These are phyloP conservation scores for Amphiura filiformis DNA, from an alignment of 35 echinoderm and acorn worm genomes.

Conservation along the genomic window DNA sequence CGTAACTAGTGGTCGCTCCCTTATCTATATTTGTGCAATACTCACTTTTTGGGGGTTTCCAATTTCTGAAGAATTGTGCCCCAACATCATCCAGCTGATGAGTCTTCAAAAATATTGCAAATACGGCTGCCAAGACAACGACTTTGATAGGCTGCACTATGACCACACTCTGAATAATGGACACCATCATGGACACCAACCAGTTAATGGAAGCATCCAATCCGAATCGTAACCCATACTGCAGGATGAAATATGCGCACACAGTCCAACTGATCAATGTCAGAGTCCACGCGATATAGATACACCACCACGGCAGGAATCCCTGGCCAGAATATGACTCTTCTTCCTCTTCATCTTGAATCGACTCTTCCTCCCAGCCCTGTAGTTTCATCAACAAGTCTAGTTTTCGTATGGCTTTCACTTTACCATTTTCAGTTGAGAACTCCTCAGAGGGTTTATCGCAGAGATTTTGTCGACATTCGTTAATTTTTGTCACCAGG, in stretches of 20 bases:
- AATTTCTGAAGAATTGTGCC: slow-evolving; percentile 42
- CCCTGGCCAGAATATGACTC: slow-evolving; percentile 5
- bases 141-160: slow-evolving; percentile 86
- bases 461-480: slow-evolving; percentile 32
- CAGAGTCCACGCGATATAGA: slow-evolving; percentile 78
- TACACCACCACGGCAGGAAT: slow-evolving; percentile 81
- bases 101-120: slow-evolving; percentile 57
- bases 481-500: slow-evolving; percentile 41
- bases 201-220: slow-evolving; percentile 81
- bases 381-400: slow-evolving; percentile 51
- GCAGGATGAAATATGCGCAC: slow-evolving; percentile 80
- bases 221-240: slow-evolving; percentile 88
- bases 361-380: slow-evolving; percentile 53
- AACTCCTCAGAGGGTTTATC: slow-evolving; percentile 8
- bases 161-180: slow-evolving; percentile 67
- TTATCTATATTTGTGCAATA: too few relatives aligned
- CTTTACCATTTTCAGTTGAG: slow-evolving; percentile 13
- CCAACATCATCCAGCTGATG: slow-evolving; percentile 80
- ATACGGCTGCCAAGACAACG: slow-evolving; percentile 69
- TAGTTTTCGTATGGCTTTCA: slow-evolving; percentile 44
- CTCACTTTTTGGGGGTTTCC: background rate
- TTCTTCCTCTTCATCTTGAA: slow-evolving; percentile 17
- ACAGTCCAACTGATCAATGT: slow-evolving; percentile 26
- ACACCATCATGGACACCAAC: slow-evolving; percentile 81
- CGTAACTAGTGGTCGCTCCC: too few relatives aligned